Evolutionary conservation across 2,888 invertebrate species (phyloP), one percentile per base, ranked within the genome.

Genomic region (Cataglyphis rosenhaueri): DNA sequence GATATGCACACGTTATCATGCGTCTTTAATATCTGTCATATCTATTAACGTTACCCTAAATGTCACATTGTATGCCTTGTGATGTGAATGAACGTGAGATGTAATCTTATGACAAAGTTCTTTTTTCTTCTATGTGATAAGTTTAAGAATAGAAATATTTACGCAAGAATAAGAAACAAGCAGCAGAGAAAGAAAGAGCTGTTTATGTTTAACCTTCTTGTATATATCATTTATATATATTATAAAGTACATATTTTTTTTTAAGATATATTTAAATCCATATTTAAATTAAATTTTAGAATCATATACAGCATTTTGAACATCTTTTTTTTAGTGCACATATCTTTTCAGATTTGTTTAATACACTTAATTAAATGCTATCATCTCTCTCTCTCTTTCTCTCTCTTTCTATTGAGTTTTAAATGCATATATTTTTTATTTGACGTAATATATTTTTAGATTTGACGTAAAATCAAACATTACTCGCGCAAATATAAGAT

Each of bases 11-110:
- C 2, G 9, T 4, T 48, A n/a, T 74, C 21, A 32, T 44, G 5
- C 21, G 44, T 74, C 3, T 32, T 64, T 35, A 52, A 73, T 52
- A 52, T 73, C 41, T 10, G 64, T 64, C 25, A 65, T 35, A 3
- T 2, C 8, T 64, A 64, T 52, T 64, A 52, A 64, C 3, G 15
- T 52, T 35, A 48, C 5, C 52, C 3, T 18, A 8, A 64, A 75
- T 38, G 5, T 74, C 18, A 4, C 18, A 52, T 48, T 6, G 29
- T 41, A 35, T 8, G 62, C 52, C 3, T 52, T 0, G 52, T 74
- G 35, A 35, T 65, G 35, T 25, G 3, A 52, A 35, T 15, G 10
- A 25, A 64, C 25, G 21, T 25, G 25, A 75, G 8, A 18, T 75
- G 35, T 38, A 35, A 35, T 38, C 52, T 38, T 65, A 52, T 8